Conservation (phyloP, 2,113 vertebrate species). For the Rhinoptilus africanus region DNA sequence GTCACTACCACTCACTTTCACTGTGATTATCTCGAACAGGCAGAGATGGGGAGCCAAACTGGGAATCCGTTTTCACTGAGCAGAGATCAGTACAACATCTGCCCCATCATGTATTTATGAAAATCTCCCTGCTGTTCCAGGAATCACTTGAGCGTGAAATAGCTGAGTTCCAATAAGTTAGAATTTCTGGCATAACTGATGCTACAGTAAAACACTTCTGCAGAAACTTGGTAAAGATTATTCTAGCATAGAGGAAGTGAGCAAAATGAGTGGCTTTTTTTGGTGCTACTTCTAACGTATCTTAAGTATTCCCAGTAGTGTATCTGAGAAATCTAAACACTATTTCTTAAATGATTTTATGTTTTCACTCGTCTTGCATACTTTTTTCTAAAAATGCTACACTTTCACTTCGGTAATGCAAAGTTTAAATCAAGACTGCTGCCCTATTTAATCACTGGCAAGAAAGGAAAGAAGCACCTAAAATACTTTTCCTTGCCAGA, state of each 20-base stretch:
- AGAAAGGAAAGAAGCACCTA: background rate
- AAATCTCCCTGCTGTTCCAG: constrained; percentile 20
- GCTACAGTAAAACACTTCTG: background rate
- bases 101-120: background rate
- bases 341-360: background rate
- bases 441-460: background rate
- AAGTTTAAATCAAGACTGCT: background rate
- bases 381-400: background rate
- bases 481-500: background rate
- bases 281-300: background rate
- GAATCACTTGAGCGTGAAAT: constrained; percentile 8
- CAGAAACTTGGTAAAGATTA: background rate
- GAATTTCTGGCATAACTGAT: constrained; percentile 4
- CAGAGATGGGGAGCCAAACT: background rate
- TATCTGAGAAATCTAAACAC: background rate
- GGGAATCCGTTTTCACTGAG: background rate
- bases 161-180: background rate
- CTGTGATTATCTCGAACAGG: background rate
- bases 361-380: background rate
- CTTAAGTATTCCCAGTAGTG: background rate
- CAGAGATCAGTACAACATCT: constrained; percentile 11
- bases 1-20: background rate
- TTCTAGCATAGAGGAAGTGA: background rate
- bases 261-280: background rate
- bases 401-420: background rate